phyloP scores from a whole-genome alignment of 2,888 invertebrate species.

The Schizotus pectinicornis region DNA sequence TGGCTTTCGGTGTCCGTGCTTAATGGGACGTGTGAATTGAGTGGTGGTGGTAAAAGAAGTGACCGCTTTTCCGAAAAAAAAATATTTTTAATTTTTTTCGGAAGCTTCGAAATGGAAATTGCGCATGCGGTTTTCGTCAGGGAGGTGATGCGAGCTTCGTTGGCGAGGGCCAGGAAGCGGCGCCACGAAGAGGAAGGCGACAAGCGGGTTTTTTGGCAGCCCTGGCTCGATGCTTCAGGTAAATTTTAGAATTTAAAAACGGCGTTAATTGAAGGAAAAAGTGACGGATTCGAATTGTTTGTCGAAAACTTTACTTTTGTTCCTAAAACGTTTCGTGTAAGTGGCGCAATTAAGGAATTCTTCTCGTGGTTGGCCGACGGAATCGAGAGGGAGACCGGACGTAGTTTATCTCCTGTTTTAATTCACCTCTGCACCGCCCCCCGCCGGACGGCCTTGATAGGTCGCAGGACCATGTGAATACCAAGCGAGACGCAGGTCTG shows the following conservation, averaged over 20 bases:
- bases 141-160: constrained; percentile 47
- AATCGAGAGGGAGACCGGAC: constrained; percentile 37
- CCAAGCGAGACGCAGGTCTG: background rate
- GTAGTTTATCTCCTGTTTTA: constrained; percentile 41
- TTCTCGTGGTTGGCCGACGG: constrained; percentile 8
- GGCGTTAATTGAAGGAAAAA: too few relatives aligned
- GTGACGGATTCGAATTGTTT: too few relatives aligned
- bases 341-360: constrained; percentile 10
- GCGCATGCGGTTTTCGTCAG: constrained; percentile 43
- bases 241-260: constrained; percentile 19
- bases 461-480: constrained; percentile 12
- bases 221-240: constrained; percentile 56
- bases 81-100: constrained; percentile 11
- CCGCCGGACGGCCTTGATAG: constrained; percentile 29
- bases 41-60: constrained; percentile 20
- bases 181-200: constrained; percentile 15
- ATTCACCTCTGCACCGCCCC: constrained; percentile 1
- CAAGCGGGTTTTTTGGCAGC: constrained; percentile 55
- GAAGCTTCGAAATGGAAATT: constrained; percentile 47
- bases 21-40: constrained; percentile 32
- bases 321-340: constrained; percentile 1
- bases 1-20: constrained; percentile 39
- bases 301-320: background rate
- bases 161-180: constrained; percentile 40
- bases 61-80: constrained; percentile 17